Evolutionary conservation across 2,797 vertebrate genomes (phyloP), one percentile per base, ranked within the genome.

Genomic region (Clamator glandarius): DNA sequence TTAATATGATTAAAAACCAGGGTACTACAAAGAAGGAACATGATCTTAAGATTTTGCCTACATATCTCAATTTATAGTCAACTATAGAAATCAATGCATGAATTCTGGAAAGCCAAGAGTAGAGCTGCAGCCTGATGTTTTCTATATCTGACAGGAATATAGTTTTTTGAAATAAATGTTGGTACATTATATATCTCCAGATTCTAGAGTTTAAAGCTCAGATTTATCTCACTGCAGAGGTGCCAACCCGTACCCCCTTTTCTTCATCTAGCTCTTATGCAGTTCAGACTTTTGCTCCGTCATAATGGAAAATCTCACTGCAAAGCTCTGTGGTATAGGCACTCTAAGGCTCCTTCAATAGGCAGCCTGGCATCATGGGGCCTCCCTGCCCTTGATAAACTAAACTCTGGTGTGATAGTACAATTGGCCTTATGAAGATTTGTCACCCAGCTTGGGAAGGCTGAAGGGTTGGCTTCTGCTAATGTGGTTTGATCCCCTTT

Each of bases 161-260:
- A 72, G 33, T 69, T 75, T 91, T 68, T 46, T 81, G 25, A 90
- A 92, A 92, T 39, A 80, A 94, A 75, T 58, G 62, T 20, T 93
- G 54, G 5, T 58, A 78, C 16, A 64, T 67, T 28, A 58, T 17
- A 5, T 78, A 39, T 68, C 5, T 58, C 5, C 12, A 86, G 61
- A 72, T 78, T 81, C n/a, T 73, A 12, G 15, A 54, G 24, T 74
- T 70, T 58, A 74, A 91, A 83, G 15, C 41, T 82, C 24, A 13
- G 9, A 51, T 41, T 36, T 2, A 35, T 72, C 7, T 51, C 1
- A 1, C 24, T 64, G 24, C 57, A 77, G 14, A 18, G 3, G 0
- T 80, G 15, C 10, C 36, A 70, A 42, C 6, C 9, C 13, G 4
- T 48, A 62, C 4, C 26, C 15, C 6, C 24, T 77, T 74, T 46